Base-by-base conservation (phyloP, 2,888 invertebrate genomes). In the Plebejus anna region DNA sequence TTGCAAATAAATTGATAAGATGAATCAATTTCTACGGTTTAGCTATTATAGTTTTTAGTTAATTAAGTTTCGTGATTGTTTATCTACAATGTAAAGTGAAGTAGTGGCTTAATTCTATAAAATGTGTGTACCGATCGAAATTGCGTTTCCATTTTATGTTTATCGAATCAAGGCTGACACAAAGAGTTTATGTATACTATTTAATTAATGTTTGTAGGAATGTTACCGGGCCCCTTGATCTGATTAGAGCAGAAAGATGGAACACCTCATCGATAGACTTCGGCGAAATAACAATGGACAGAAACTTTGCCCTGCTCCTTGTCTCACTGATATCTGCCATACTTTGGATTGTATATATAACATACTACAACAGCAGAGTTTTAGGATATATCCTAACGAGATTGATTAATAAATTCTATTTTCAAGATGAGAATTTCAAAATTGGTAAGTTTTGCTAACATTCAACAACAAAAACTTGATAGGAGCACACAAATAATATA, bases 341-440 rank as follows among this genome's bases (percentile, higher is more conserved):
- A 85, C 94, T 96, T 61, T 99, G 99, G 99, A 96, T 98, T 76
- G 97, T 98, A 81, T 99, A 99, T 91, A 97, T 98, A 84, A 97
- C 97, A 0, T 98, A 98, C 91, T 99, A 99, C 93, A 98, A 98
- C 90, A 98, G 98, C 76, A 95, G 99, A 79, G 96, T 99, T 4
- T 95, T 98, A 81, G 99, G 98, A 47, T 97, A 97, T 86, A 95
- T 99, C 84, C 95, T 98, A 76, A 99, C 99, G 9, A 96, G 97
- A 88, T 95, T 98, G 77, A 95, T 97, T 76, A 99, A 98, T 92
- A 96, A 96, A 85, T 96, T 99, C 90, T 96, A 97, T 85, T 96
- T 97, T 82, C 96, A 96, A 87, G 96, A 97, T 89, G 98, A 98
- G 79, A 97, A 97, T 89, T 96, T 98, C 82, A 97, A 97, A 95